Evolutionary conservation across 1,140 invertebrate genomes (phyloP).

Genomic region (Drosophila simulans): DNA sequence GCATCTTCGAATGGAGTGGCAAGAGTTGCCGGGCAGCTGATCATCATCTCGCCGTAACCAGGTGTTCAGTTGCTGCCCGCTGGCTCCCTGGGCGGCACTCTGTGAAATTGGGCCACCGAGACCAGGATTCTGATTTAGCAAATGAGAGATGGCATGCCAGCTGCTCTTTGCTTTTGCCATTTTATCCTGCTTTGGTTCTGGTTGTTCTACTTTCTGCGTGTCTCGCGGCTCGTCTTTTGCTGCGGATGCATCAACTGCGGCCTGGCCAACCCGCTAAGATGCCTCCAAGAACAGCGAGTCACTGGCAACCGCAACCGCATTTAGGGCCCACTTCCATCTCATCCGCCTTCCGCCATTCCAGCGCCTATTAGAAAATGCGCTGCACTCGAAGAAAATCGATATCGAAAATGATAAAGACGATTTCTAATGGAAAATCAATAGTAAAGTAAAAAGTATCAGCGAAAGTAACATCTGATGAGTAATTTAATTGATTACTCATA

Average conservation of each 20-base stretch:
- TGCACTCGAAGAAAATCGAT: slow-evolving; percentile 11
- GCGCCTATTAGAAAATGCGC: slow-evolving; percentile 15
- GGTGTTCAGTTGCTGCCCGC: slow-evolving; percentile 19
- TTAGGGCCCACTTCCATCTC: slow-evolving; percentile 37
- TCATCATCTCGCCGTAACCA: slow-evolving; percentile 32
- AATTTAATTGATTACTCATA: too few relatives aligned
- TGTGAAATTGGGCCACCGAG: slow-evolving; percentile 65
- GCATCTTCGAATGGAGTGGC: slow-evolving; percentile 45
- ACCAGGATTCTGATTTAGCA: slow-evolving; percentile 11
- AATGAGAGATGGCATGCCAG: slow-evolving; percentile 1
- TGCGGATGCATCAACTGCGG: slow-evolving; percentile 40
- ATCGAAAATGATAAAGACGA: too few relatives aligned
- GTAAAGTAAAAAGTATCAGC: too few relatives aligned
- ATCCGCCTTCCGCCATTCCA: not conserved
- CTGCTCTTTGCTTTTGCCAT: slow-evolving; percentile 6
- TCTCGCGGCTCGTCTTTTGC: slow-evolving; percentile 11
- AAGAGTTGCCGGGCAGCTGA: slow-evolving; percentile 15
- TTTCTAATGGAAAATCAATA: too few relatives aligned
- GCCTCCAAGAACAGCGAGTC: slow-evolving; percentile 60
- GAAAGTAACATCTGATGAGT: too few relatives aligned
- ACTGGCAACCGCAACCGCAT: slow-evolving; percentile 68
- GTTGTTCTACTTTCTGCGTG: not conserved
- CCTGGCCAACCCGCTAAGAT: slow-evolving; percentile 51
- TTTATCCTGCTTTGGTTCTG: not conserved
- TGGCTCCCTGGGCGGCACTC: slow-evolving; percentile 55